Evolutionary conservation across 2,113 vertebrate species (phyloP).

Genomic region (Suricata suricatta): DNA sequence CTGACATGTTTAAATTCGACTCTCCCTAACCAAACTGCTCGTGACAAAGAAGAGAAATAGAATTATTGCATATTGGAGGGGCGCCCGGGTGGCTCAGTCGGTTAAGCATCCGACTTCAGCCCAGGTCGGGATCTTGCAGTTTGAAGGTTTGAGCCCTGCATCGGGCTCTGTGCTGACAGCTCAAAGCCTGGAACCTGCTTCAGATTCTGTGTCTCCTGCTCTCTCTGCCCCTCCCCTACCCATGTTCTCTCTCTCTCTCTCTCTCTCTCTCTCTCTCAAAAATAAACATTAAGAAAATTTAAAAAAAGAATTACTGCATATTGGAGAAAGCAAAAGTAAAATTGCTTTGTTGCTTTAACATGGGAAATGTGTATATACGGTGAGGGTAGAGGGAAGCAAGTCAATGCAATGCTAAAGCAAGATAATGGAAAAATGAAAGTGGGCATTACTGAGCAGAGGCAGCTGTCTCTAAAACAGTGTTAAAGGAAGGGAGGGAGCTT

Average conservation of each 20-base stretch:
- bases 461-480: neutral
- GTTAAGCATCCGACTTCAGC: too few relatives aligned
- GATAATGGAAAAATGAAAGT: neutral
- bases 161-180: too few relatives aligned
- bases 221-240: too few relatives aligned
- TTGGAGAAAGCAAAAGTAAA: conserved; percentile 10
- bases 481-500: neutral
- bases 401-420: neutral
- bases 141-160: too few relatives aligned
- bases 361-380: neutral
- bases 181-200: too few relatives aligned
- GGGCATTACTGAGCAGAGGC: neutral
- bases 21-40: neutral
- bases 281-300: too few relatives aligned
- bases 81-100: too few relatives aligned
- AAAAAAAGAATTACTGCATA: neutral
- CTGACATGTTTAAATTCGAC: neutral
- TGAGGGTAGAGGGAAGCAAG: neutral
- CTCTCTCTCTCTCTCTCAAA: too few relatives aligned
- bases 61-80: neutral
- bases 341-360: neutral
- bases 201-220: too few relatives aligned
- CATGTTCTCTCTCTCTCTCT: too few relatives aligned
- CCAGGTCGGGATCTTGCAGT: too few relatives aligned
- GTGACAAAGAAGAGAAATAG: neutral